phyloP scores from a whole-genome alignment of 2,888 invertebrate genomes.

The Diloba caeruleocephala region DNA sequence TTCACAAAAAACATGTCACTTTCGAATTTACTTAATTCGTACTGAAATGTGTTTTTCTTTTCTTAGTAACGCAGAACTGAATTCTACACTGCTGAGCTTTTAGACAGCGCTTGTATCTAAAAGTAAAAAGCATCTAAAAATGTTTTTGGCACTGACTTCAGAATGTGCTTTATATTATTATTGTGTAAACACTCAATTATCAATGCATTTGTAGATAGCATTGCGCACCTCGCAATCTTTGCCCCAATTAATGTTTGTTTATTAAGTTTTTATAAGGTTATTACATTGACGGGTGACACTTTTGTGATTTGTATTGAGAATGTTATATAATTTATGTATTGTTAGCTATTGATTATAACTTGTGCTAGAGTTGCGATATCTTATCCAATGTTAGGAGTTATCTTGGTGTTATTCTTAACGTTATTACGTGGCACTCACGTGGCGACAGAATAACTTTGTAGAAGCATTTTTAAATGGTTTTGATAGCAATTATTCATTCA shows the following conservation, averaged over 20 bases:
- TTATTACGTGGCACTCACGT: slow-evolving; percentile 12
- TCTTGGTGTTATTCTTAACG: slow-evolving; percentile 14
- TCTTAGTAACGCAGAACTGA: not conserved
- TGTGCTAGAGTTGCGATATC: slow-evolving; percentile 18
- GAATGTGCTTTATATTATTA: slow-evolving; percentile 39
- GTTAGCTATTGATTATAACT: slow-evolving; percentile 13
- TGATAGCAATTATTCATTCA: slow-evolving; percentile 36
- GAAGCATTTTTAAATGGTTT: slow-evolving; percentile 8
- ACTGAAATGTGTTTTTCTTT: not conserved
- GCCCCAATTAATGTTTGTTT: slow-evolving; percentile 53
- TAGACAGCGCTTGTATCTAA: slow-evolving; percentile 18
- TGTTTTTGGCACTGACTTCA: slow-evolving; percentile 51
- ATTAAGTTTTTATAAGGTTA: slow-evolving; percentile 52
- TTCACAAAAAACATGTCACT: no score
- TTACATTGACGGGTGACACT: slow-evolving; percentile 19
- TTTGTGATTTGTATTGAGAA: slow-evolving; percentile 8
- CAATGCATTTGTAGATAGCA: slow-evolving; percentile 54
- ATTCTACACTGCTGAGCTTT: slow-evolving; percentile 8
- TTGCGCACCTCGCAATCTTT: slow-evolving; percentile 45
- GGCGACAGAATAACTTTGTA: slow-evolving; percentile 15
- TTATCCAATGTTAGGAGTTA: slow-evolving; percentile 36
- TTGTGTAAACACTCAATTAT: slow-evolving; percentile 50
- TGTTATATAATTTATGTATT: slow-evolving; percentile 28
- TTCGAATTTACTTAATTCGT: not conserved
- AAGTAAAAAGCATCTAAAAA: slow-evolving; percentile 22